A percentile compares a stretch with the other conserved stretches of the same genome.
Conservation (phyloP, 2,888 invertebrate species). For the Agrenia bidenticulata region DNA sequence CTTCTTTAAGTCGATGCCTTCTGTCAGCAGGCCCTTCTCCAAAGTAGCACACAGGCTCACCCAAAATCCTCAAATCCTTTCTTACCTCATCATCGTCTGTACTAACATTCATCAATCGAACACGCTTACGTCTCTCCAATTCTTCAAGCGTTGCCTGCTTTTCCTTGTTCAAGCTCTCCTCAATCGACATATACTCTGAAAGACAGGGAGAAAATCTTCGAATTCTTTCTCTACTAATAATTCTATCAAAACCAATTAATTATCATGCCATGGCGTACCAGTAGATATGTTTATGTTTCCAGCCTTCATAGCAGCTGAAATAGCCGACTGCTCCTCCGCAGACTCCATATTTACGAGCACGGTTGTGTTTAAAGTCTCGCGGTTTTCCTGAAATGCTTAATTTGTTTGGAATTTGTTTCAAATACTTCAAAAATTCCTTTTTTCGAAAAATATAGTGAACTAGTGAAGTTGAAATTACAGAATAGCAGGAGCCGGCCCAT, state of each 20-base stretch:
- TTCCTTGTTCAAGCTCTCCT: constrained; percentile 82
- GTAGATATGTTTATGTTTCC: constrained; percentile 69
- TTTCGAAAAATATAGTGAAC: too few relatives aligned
- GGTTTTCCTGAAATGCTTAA: too few relatives aligned
- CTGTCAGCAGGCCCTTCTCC: constrained; percentile 98
- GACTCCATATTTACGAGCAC: too few relatives aligned
- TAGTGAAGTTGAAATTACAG: too few relatives aligned
- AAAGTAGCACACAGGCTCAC: constrained; percentile 95
- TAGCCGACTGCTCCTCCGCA: constrained; percentile 50
- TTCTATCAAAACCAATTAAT: not conserved
- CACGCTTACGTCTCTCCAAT: constrained; percentile 90
- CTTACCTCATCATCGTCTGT: constrained; percentile 97
- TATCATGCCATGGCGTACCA: constrained; percentile 60
- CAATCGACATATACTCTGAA: constrained; percentile 79
- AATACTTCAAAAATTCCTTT: too few relatives aligned
- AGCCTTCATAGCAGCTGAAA: constrained; percentile 62
- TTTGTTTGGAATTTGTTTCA: too few relatives aligned
- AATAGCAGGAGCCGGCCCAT: too few relatives aligned
- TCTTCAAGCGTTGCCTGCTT: constrained; percentile 91
- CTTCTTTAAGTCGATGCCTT: constrained; percentile 82
- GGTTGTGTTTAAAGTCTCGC: too few relatives aligned
- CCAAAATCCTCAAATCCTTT: constrained; percentile 83
- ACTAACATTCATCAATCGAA: constrained; percentile 92
- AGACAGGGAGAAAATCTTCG: constrained; percentile 33
- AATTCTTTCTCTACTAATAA: not conserved